Conservation (phyloP, 2,888 invertebrate genomes). For the Cephalotes varians region DNA sequence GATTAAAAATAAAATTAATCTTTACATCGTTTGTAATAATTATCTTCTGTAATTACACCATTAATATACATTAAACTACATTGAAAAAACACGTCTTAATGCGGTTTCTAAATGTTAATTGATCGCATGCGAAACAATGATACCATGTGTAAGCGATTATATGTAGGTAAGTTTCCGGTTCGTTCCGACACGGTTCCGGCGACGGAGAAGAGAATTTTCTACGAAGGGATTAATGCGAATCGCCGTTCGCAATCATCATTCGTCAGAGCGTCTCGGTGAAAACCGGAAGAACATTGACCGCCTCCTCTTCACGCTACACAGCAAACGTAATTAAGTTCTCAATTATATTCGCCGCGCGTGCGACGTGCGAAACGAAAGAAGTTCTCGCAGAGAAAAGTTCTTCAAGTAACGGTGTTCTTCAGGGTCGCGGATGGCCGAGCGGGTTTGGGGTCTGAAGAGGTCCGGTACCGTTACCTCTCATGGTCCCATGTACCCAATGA, state of each 20-base stretch:
- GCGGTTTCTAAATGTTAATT: slow-evolving; percentile 43
- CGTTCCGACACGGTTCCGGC: slow-evolving; percentile 20
- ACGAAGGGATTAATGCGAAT: slow-evolving; percentile 22
- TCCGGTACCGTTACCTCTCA: slow-evolving; percentile 69
- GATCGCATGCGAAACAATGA: slow-evolving; percentile 21
- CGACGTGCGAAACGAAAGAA: slow-evolving; percentile 44
- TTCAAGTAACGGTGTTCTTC: slow-evolving; percentile 40
- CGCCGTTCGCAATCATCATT: slow-evolving; percentile 17
- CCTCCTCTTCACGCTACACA: background rate
- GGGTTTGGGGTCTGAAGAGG: slow-evolving; percentile 53
- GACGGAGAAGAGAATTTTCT: slow-evolving; percentile 2
- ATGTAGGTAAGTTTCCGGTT: slow-evolving; percentile 12
- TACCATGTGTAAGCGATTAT: slow-evolving; percentile 12
- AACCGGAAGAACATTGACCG: slow-evolving; percentile 49
- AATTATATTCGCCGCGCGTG: slow-evolving; percentile 34
- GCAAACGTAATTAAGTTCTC: slow-evolving; percentile 41
- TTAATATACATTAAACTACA: background rate
- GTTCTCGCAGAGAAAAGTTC: slow-evolving; percentile 34
- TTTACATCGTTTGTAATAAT: slow-evolving; percentile 1
- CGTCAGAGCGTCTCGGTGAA: slow-evolving; percentile 23
- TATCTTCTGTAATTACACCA: background rate
- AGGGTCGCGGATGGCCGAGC: slow-evolving; percentile 40
- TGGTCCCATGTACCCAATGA: slow-evolving; percentile 60
- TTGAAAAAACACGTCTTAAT: slow-evolving; percentile 17
- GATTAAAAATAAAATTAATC: slow-evolving; percentile 8